These are phyloP conservation scores for Ceratoteleas bidentatus DNA, from an alignment of 1,140 invertebrate species.

Conservation along the genomic window DNA sequence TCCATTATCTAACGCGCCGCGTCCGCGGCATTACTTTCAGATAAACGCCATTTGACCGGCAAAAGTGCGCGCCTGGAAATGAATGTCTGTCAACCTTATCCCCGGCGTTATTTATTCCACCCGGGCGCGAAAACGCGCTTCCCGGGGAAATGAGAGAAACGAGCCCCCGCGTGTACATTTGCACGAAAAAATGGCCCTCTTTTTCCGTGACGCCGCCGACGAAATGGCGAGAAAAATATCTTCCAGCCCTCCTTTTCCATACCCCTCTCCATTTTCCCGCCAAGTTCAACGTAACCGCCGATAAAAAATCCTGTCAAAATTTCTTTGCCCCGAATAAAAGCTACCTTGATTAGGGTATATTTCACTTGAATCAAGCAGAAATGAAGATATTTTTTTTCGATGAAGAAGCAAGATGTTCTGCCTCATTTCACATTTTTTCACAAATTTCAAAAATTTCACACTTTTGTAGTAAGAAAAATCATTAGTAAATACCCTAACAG, in stretches of 20 bases:
- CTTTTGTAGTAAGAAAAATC: too few relatives aligned
- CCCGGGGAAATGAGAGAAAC: constrained; percentile 36
- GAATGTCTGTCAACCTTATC: constrained; percentile 47
- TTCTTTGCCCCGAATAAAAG: neutral
- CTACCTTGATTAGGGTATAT: too few relatives aligned
- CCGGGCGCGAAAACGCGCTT: constrained; percentile 9
- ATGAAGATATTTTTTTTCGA: too few relatives aligned
- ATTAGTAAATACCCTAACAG: too few relatives aligned
- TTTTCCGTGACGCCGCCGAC: constrained; percentile 10
- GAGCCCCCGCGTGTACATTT: constrained; percentile 1
- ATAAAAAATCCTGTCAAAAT: neutral
- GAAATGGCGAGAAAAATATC: constrained; percentile 23
- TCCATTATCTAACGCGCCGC: constrained; percentile 23
- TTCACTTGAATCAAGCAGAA: too few relatives aligned
- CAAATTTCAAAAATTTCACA: too few relatives aligned
- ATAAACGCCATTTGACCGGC: constrained; percentile 48
- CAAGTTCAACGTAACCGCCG: constrained; percentile 3
- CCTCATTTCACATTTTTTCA: too few relatives aligned
- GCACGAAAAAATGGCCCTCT: constrained; percentile 23
- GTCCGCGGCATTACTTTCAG: constrained; percentile 33
- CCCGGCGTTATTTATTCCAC: constrained; percentile 31
- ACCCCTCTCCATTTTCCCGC: neutral
- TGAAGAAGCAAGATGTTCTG: too few relatives aligned
- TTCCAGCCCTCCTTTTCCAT: neutral
- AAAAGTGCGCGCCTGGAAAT: constrained; percentile 38